Evolutionary conservation across 2,113 vertebrate genomes (phyloP), one percentile per base, ranked within the genome.

Genomic region (Argyrosomus japonicus): DNA sequence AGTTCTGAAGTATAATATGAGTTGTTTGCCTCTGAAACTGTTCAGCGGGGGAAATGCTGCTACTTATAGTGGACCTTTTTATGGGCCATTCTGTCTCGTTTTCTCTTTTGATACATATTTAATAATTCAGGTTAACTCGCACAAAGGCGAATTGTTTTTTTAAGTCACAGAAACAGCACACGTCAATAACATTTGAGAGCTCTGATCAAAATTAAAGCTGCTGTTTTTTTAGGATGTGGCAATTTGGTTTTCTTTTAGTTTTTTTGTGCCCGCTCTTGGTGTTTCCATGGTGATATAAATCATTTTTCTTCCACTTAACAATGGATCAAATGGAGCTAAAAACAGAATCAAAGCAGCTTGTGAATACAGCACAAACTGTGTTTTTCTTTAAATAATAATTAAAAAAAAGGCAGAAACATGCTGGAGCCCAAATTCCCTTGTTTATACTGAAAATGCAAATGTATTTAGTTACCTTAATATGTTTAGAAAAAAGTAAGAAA

Each of bases 261-360:
- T 74, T 81, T 67, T 84, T 83, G 25, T 84, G 45, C 21, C 61
- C 5, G 7, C 29, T 25, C 40, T 77, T 88, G 88, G 71, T 87
- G 90, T 93, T 92, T 84, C 90, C 85, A 91, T 89, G 87, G 89
- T 67, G 85, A 93, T 86, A 87, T 87, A 89, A 89, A 84, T 88
- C 75, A 71, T 80, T 86, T 75, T 84, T 57, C 68, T 79, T 89
- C 56, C 43, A 70, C 62, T 86, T 80, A 83, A 85, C 83, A 87
- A 84, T 81, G 60, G 72, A 79, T 89, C 81, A 87, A 75, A 87
- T 83, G 65, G 43, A 90, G 73, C 82, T 85, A 75, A 87, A 88
- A 90, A 88, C 77, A 78, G 78, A 75, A 82, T 80, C 67, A 83
- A 81, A 74, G 77, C 83, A 82, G 53, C 64, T 70, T 40, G 23